Evolutionary conservation across 2,113 vertebrate species (phyloP), one percentile per base, ranked within the genome.

Genomic region (Procavia capensis): DNA sequence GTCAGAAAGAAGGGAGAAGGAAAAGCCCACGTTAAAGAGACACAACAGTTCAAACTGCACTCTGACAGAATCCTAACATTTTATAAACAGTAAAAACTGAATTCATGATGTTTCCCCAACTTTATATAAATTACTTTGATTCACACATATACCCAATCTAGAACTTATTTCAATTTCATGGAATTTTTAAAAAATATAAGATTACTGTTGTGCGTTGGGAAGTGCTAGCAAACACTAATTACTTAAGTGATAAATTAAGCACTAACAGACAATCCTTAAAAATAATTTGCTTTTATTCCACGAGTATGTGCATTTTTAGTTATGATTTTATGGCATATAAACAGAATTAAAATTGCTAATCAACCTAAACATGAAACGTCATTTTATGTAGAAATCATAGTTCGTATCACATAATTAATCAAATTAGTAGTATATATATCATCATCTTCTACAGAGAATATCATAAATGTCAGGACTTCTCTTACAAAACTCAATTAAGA

Each of bases 101-200:
- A 94, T 70, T 88, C 34, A 79, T 66, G 54, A 76, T 83, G 45
- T 39, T 82, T 75, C 68, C n/a, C 34, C 31, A 88, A 79, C 79
- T 79, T 88, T 74, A n/a, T 80, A 72, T 75, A 86, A 94, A 94
- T 72, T 54, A 76, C 25, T 91, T 92, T 81, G 88, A 72, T 84
- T 91, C 82, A 39, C 34, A 68, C 17, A 74, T 95, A 36, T 9
- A 91, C 39, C 24, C 36, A 78, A 50, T 47, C 6, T 0, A 88
- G 79, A 76, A n/a, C 17, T n/a, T 8, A 10, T 66, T 84, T 88
- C 36, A 88, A 45, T 66, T 92, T 5, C 45, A 70, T 88, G 47
- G 29, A 41, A 36, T 93, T 91, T 88, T 72, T 75, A n/a, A n/a
- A n/a, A n/a, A n/a, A n/a, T n/a, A n/a, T n/a, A n/a, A n/a, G n/a